Base-by-base conservation (phyloP, 2,113 vertebrate species). In the Gymnogyps californianus region DNA sequence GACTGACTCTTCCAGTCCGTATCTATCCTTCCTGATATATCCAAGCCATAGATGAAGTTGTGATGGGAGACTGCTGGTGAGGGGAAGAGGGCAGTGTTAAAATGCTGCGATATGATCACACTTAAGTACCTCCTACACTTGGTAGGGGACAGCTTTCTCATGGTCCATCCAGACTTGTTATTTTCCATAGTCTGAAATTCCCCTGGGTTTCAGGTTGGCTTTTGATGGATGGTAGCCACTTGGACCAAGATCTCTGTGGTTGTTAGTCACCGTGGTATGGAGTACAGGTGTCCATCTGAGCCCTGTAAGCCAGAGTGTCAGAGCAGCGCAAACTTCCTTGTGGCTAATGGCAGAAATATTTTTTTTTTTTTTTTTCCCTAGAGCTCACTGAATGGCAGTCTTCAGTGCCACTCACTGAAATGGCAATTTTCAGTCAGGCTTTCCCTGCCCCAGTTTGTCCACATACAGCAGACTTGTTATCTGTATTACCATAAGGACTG, bases 181-280 rank as follows among this genome's bases (percentile, higher is more conserved):
- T 76, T 92, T 93, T 84, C 32, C 17, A 0, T 47, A 46, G 25
- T 38, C 44, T 80, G 44, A 59, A 76, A 24, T 94, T 85, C 10
- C 28, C 5, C 2, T 83, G 31, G 12, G 5, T 83, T 90, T 79
- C 57, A 40, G 9, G 13, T 61, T 81, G 42, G 7, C 11, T 62
- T 94, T 71, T 84, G 22, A 26, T 64, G 24, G 19, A 15, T 71
- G 31, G 29, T 77, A 86, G 64, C 54, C 22, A 26, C 66, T 58
- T 44, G 42, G 38, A 62, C 18, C 0, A 2, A 71, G 20, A 31
- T 65, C 31, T 40, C 4, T 1, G 0, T 79, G 49, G 7, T 54
- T 83, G 46, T 16, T 65, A 8, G 46, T 65, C 24, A 31, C 49
- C 1, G 1, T 38, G 24, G 14, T 52, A 40, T 24, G 29, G 20